These are phyloP conservation scores for Caerostris darwini DNA, from an alignment of 1,140 invertebrate species.

Conservation along the genomic window DNA sequence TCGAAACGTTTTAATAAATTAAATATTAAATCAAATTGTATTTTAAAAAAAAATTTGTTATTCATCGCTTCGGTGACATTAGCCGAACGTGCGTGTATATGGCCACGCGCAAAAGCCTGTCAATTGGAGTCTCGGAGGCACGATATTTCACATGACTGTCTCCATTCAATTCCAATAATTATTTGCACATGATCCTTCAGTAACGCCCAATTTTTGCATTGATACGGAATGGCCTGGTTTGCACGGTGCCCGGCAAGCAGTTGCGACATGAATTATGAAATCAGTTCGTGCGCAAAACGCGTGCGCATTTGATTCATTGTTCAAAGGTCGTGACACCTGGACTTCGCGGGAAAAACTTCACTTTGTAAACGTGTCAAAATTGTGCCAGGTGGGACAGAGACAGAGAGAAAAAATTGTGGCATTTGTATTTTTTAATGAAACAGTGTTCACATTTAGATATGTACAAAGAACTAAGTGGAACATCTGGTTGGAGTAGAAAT, in stretches of 20 bases:
- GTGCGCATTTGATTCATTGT: constrained; percentile 58
- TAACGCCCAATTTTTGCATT: constrained; percentile 12
- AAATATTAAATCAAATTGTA: background rate
- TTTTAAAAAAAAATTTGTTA: background rate
- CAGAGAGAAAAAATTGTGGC: background rate
- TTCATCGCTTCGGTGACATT: background rate
- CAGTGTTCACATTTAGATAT: background rate
- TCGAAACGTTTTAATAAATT: background rate
- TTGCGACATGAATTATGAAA: constrained; percentile 44
- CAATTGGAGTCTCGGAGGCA: background rate
- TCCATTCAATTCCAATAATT: constrained; percentile 46
- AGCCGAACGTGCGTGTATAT: background rate
- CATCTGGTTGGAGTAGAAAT: background rate
- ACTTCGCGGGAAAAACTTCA: background rate
- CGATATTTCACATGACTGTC: constrained; percentile 20
- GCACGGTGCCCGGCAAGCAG: background rate
- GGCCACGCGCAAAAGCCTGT: constrained; percentile 40
- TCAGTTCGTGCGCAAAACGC: constrained; percentile 64
- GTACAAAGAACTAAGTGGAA: background rate
- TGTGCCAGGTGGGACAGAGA: constrained; percentile 41
- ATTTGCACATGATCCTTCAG: constrained; percentile 18
- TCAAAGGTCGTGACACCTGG: constrained; percentile 66
- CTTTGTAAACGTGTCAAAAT: constrained; percentile 35
- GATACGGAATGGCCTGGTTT: background rate
- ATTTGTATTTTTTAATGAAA: constrained; percentile 28